Conservation (phyloP, 2,113 vertebrate genomes). For the Sceloporus tristichus region DNA sequence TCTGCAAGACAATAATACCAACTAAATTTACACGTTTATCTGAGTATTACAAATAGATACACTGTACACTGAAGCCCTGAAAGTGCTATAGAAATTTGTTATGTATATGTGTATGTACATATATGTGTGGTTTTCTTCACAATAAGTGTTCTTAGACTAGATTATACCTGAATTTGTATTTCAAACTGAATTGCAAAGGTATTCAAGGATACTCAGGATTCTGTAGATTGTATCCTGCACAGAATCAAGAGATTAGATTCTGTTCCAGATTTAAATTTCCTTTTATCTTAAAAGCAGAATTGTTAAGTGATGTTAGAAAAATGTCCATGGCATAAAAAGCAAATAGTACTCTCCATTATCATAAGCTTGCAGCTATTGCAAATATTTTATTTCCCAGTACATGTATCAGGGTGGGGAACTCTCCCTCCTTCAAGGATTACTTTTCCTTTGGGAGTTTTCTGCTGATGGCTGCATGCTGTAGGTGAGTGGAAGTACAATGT, state of each 20-base stretch:
- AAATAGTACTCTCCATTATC: background rate
- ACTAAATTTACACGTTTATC: background rate
- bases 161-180: background rate
- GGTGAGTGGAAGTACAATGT: too few relatives aligned
- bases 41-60: background rate
- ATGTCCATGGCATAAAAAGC: background rate
- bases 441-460: background rate
- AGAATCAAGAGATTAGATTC: background rate
- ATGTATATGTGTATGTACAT: background rate
- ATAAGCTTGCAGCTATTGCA: background rate
- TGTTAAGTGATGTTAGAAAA: background rate
- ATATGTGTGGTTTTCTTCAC: background rate
- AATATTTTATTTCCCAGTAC: too few relatives aligned
- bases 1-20: background rate
- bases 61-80: background rate
- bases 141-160: background rate
- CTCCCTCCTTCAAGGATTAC: background rate
- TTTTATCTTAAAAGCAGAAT: background rate
- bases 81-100: background rate
- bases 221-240: background rate
- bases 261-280: background rate
- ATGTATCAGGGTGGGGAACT: too few relatives aligned
- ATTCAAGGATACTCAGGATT: background rate
- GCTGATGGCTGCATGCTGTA: background rate
- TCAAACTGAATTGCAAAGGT: background rate